phyloP scores from a whole-genome alignment of 1,140 invertebrate species.

The Danaus melanippus region DNA sequence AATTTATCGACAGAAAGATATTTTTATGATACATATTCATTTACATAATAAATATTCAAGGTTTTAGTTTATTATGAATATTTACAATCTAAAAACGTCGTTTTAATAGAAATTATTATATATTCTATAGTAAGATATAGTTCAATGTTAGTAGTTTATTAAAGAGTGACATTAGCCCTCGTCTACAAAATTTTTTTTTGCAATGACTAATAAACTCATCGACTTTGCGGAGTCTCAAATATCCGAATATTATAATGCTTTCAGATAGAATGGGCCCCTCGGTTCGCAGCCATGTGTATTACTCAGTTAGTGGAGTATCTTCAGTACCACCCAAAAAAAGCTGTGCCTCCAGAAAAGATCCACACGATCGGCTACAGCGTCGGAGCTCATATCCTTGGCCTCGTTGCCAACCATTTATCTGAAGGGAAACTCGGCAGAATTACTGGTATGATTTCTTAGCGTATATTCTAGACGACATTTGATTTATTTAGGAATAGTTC shows the following conservation, averaged over 20 bases:
- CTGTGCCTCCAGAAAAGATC: constrained; percentile 79
- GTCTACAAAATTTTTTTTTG: too few species aligned
- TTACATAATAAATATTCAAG: too few species aligned
- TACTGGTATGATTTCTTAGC: constrained; percentile 73
- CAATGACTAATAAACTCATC: neutral
- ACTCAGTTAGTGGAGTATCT: constrained; percentile 86
- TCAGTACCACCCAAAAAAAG: constrained; percentile 79
- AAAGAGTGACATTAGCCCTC: neutral
- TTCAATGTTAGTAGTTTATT: neutral
- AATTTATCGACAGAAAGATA: constrained; percentile 1
- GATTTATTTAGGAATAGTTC: too few species aligned
- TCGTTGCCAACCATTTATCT: constrained; percentile 82
- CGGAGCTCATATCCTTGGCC: constrained; percentile 87
- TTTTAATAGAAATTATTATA: constrained; percentile 3
- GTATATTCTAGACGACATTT: too few species aligned
- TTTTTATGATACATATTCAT: neutral
- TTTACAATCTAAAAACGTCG: too few species aligned
- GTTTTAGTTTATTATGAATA: too few species aligned
- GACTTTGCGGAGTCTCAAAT: constrained; percentile 2
- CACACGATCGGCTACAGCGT: constrained; percentile 90
- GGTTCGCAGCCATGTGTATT: constrained; percentile 86
- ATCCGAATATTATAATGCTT: constrained; percentile 12
- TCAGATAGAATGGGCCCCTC: constrained; percentile 86
- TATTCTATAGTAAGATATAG: neutral
- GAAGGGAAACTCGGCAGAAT: constrained; percentile 83